A percentile compares a stretch with the other conserved stretches of the same genome.
These are phyloP conservation scores for Lepilemur ruficaudatus DNA, from an alignment of 2,797 vertebrate genomes.

Conservation along the genomic window DNA sequence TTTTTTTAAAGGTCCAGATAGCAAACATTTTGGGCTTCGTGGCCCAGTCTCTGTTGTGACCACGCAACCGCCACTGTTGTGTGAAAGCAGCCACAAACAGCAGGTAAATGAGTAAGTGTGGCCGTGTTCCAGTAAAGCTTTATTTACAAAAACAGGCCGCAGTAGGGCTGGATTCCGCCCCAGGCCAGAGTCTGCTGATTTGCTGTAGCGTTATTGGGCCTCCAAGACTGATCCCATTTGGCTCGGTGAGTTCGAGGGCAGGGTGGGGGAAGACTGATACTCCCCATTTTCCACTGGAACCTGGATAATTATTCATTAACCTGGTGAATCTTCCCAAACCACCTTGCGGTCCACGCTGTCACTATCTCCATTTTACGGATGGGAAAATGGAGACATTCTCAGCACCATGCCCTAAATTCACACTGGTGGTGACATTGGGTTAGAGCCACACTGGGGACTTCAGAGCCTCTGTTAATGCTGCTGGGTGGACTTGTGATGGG, in stretches of 20 bases:
- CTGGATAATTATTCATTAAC: background rate
- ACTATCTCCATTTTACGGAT: background rate
- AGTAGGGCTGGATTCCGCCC: background rate
- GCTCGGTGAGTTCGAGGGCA: background rate
- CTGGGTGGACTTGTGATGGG: background rate
- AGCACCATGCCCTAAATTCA: background rate
- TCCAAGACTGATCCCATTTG: background rate
- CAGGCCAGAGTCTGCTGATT: background rate
- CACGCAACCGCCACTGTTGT: background rate
- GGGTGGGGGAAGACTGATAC: background rate
- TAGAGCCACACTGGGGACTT: background rate
- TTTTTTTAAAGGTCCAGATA: background rate
- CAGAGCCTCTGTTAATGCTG: too few species aligned
- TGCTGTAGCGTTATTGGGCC: background rate
- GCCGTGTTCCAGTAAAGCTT: background rate
- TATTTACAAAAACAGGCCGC: background rate
- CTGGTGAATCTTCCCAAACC: background rate
- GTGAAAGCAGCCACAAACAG: background rate
- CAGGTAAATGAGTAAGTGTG: rapidly evolving
- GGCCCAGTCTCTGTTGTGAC: background rate
- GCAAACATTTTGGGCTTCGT: background rate
- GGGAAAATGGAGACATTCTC: background rate
- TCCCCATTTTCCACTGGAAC: background rate
- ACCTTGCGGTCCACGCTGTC: rapidly evolving
- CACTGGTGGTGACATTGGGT: background rate